Conservation (phyloP, 2,797 vertebrate genomes). For the Craterocephalus amniculus region DNA sequence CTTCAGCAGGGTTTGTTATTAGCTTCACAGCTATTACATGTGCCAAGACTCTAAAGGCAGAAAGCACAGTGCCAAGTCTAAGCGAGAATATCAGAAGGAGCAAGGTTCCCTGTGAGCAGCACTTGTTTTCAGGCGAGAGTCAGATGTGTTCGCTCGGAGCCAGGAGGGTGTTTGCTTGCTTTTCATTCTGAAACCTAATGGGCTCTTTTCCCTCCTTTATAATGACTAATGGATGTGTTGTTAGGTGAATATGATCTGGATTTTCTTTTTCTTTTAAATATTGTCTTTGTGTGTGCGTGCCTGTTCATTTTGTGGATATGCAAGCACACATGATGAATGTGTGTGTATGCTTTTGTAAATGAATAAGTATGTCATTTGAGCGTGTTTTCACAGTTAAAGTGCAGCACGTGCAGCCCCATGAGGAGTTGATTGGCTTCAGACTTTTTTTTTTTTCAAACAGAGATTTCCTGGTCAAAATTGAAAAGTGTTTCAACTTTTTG, state of each 20-base stretch:
- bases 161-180: conserved; percentile 24
- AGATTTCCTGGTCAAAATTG: conserved; percentile 76
- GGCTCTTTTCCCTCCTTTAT: conserved; percentile 22
- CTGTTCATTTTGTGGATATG: conserved; percentile 38
- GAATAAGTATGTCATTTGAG: conserved; percentile 58
- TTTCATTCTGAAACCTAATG: conserved; percentile 25
- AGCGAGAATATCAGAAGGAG: conserved; percentile 54
- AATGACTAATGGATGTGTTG: conserved; percentile 34
- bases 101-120: conserved; percentile 9
- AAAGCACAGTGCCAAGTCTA: conserved; percentile 41
- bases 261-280: conserved; percentile 1
- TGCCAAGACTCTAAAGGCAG: conserved; percentile 63
- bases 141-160: conserved; percentile 63
- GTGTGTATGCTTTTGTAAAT: conserved; percentile 40
- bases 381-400: conserved; percentile 72
- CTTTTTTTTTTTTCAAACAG: conserved; percentile 45
- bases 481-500: conserved; percentile 62
- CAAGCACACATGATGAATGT: conserved; percentile 25
- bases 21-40: conserved; percentile 57
- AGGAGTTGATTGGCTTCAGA: conserved; percentile 67
- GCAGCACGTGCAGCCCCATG: conserved; percentile 65
- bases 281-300: background rate
- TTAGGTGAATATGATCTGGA: conserved; percentile 31
- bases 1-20: conserved; percentile 15
- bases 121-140: conserved; percentile 50